Evolutionary conservation across 2,797 vertebrate species (phyloP).

Genomic region (Fistularia tabacaria): DNA sequence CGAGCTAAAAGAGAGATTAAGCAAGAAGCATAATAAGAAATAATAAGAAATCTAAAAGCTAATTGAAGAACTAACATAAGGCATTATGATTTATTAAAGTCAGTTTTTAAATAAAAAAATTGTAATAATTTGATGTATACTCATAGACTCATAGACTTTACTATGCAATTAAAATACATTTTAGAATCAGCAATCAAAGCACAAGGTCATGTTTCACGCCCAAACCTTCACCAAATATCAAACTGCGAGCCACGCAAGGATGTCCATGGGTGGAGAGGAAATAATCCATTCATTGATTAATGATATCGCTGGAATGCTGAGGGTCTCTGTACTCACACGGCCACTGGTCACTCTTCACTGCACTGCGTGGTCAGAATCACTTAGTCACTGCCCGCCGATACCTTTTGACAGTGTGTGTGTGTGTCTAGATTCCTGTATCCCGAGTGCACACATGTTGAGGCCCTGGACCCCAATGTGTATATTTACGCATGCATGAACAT

Average conservation of each 20-base stretch:
- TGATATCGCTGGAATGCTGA: background rate
- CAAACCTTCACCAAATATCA: background rate
- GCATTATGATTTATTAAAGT: too few species aligned
- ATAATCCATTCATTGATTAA: background rate
- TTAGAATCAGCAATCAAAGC: too few species aligned
- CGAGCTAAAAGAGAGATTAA: too few species aligned
- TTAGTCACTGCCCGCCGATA: constrained; percentile 21
- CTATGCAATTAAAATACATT: too few species aligned
- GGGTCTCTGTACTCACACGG: constrained; percentile 55
- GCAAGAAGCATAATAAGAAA: too few species aligned
- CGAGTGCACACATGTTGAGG: constrained; percentile 32
- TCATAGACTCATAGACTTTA: too few species aligned
- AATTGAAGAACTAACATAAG: too few species aligned
- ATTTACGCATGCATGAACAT: constrained; percentile 67
- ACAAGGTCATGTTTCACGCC: constrained; percentile 9
- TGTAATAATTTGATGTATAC: too few species aligned
- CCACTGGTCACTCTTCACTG: constrained; percentile 29
- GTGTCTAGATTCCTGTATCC: constrained; percentile 11
- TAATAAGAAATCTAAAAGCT: too few species aligned
- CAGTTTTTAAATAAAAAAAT: too few species aligned
- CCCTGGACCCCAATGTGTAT: constrained; percentile 39
- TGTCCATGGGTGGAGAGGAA: too few species aligned
- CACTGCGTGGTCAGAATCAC: constrained; percentile 29
- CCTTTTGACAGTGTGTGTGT: constrained; percentile 19
- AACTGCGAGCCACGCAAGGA: background rate